Evolutionary conservation across 1,140 invertebrate species (phyloP).

Genomic region (Centruroides sculpturatus): DNA sequence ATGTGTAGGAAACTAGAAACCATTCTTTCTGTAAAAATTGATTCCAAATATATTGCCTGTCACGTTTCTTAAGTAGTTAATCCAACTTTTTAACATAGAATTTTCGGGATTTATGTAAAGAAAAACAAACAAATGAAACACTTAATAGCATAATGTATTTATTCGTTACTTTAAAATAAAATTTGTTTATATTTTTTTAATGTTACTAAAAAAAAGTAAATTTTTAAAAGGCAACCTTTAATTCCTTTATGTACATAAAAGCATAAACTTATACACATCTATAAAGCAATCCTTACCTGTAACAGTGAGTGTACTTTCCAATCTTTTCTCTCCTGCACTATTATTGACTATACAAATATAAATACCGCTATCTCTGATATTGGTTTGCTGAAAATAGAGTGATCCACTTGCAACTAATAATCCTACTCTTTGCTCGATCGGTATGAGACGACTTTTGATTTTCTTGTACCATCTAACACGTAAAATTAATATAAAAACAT

Average conservation of each 20-base stretch:
- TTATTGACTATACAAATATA: conserved; percentile 79
- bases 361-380: conserved; percentile 36
- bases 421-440: conserved; percentile 4
- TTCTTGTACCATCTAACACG: conserved; percentile 16
- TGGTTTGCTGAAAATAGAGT: conserved; percentile 15
- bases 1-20: no score
- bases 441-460: conserved; percentile 5
- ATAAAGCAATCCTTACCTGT: conserved; percentile 33
- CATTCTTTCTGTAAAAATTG: no score
- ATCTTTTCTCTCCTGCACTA: conserved; percentile 65
- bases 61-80: no score
- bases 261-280: background rate
- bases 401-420: conserved; percentile 16
- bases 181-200: no score
- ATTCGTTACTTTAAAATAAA: no score
- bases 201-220: no score
- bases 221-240: no score
- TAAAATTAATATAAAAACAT: background rate
- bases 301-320: conserved; percentile 59
- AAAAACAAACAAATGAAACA: no score
- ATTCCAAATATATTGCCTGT: no score
- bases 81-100: no score
- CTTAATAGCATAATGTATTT: no score
- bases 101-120: no score
- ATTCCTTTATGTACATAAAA: background rate